Evolutionary conservation across 2,113 vertebrate species (phyloP).

Genomic region (Antigone vipio): DNA sequence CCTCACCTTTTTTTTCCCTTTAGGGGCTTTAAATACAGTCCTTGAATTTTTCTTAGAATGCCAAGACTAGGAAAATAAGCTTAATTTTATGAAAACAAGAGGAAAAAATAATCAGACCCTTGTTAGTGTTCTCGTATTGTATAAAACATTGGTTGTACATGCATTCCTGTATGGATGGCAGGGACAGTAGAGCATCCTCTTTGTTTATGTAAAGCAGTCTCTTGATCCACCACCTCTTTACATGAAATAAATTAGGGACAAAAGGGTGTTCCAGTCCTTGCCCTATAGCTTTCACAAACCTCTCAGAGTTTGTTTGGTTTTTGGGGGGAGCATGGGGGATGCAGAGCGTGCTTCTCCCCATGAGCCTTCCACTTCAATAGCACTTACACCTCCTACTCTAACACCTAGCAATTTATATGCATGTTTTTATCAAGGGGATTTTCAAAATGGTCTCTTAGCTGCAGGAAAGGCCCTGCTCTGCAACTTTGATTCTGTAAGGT

Average conservation of each 20-base stretch:
- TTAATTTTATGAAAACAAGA: background rate
- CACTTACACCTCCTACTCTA: background rate
- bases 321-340: background rate
- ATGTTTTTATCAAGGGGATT: background rate
- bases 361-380: background rate
- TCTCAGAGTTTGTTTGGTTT: background rate
- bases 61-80: background rate
- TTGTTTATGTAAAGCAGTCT: background rate
- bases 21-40: background rate
- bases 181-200: background rate
- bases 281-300: background rate
- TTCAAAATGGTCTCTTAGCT: background rate
- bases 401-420: background rate
- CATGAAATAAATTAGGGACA: background rate
- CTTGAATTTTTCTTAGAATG: slow-evolving; percentile 40
- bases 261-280: background rate
- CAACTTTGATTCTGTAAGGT: background rate
- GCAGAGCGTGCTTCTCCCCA: background rate
- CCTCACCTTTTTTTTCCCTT: background rate
- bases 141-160: background rate
- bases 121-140: background rate
- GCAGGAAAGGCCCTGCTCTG: background rate
- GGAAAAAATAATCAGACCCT: background rate
- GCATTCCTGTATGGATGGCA: background rate
- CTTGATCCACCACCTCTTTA: background rate